Evolutionary conservation across 2,888 invertebrate species (phyloP).

Genomic region (Mythimna pallens): DNA sequence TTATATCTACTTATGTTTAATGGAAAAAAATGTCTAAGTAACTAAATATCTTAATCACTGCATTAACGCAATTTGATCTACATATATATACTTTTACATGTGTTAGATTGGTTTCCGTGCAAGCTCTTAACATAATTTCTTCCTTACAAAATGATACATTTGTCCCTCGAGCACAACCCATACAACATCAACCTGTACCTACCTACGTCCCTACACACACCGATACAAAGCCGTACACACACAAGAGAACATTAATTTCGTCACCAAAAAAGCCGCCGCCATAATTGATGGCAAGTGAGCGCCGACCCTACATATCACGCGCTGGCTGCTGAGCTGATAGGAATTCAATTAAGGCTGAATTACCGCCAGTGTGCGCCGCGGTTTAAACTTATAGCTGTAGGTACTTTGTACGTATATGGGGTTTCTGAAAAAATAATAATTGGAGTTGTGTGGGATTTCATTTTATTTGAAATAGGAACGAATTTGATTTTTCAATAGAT

Average conservation of each 20-base stretch:
- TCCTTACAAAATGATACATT: not conserved
- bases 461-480: not conserved
- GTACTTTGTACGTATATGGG: constrained; percentile 33
- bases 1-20: too few species aligned
- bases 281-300: constrained; percentile 56
- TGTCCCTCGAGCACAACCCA: not conserved
- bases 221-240: constrained; percentile 18
- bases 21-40: too few species aligned
- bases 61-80: too few species aligned
- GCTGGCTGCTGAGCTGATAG: constrained; percentile 50
- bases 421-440: not conserved
- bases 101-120: not conserved
- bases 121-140: not conserved
- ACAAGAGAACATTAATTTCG: constrained; percentile 48
- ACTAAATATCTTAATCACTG: too few species aligned
- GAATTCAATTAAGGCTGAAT: constrained; percentile 70
- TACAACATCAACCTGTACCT: not conserved
- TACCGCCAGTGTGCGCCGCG: constrained; percentile 62
- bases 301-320: constrained; percentile 60
- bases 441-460: not conserved
- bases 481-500: not conserved
- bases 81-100: too few species aligned
- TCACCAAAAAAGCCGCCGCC: constrained; percentile 45
- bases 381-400: constrained; percentile 59
- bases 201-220: not conserved